Conservation (phyloP, 2,797 vertebrate genomes). For the Lagorchestes hirsutus region DNA sequence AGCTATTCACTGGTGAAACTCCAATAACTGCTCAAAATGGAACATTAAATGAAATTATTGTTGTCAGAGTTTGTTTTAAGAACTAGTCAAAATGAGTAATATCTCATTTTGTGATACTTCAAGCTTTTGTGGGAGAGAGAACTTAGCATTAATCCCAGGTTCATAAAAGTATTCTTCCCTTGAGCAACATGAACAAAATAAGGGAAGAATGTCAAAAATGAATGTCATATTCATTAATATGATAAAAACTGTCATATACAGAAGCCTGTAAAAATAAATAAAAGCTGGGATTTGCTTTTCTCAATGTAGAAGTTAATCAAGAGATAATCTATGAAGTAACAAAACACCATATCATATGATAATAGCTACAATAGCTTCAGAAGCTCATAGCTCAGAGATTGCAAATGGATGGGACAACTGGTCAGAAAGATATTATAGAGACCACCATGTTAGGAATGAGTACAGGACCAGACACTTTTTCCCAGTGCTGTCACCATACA, state of each 20-base stretch:
- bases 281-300: too few species aligned
- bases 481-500: not conserved
- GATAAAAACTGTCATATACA: not conserved
- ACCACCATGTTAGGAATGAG: too few species aligned
- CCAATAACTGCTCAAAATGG: not conserved
- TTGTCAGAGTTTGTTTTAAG: slow-evolving; percentile 31
- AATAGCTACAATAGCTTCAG: too few species aligned
- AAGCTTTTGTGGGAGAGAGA: slow-evolving; percentile 2
- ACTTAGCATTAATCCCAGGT: not conserved
- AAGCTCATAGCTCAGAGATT: too few species aligned
- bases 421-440: too few species aligned
- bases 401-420: too few species aligned
- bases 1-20: slow-evolving; percentile 23
- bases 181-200: not conserved
- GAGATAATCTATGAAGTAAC: not conserved
- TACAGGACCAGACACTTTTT: not conserved
- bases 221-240: not conserved
- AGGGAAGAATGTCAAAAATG: not conserved
- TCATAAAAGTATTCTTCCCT: not conserved
- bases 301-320: not conserved
- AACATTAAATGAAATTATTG: not conserved
- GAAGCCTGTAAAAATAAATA: too few species aligned
- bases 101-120: not conserved
- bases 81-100: slow-evolving; percentile 22
- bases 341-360: too few species aligned